A percentile compares a stretch with the other conserved stretches of the same genome.
These are phyloP conservation scores for Malurus leucopterus DNA, from an alignment of 2,797 vertebrate species.

Conservation along the genomic window DNA sequence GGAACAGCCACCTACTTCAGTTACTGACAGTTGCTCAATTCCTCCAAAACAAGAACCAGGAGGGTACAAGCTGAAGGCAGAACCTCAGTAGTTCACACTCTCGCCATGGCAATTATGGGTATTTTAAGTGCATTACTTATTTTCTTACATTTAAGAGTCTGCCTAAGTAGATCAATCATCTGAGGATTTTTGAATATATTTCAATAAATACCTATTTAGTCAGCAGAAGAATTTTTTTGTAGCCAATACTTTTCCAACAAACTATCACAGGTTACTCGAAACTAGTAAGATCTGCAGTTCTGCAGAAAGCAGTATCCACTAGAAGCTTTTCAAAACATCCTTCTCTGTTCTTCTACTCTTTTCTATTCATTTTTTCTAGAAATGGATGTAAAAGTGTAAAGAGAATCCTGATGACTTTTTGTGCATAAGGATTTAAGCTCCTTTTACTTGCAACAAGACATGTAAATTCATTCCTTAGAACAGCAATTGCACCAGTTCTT, in stretches of 20 bases:
- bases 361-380: not conserved
- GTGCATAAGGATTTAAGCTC: constrained; percentile 1
- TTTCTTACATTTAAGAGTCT: constrained; percentile 7
- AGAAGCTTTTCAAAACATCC: not conserved
- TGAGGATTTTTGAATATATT: not conserved
- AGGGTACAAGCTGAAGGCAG: not conserved
- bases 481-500: not conserved
- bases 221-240: not conserved
- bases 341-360: not conserved
- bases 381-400: constrained; percentile 16
- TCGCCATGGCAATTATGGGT: not conserved
- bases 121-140: not conserved
- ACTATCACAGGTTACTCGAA: not conserved
- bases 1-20: not conserved
- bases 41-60: not conserved
- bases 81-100: not conserved
- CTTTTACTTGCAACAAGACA: constrained; percentile 9
- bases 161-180: not conserved
- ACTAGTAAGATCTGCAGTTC: not conserved
- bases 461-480: not conserved
- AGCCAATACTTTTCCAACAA: not conserved
- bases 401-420: constrained; percentile 4
- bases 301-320: not conserved
- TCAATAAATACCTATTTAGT: not conserved
- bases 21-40: not conserved